A percentile compares a stretch with the other conserved stretches of the same genome.
Evolutionary conservation across 2,113 vertebrate genomes (phyloP).

Genomic region (Corythoichthys haematopterus): DNA sequence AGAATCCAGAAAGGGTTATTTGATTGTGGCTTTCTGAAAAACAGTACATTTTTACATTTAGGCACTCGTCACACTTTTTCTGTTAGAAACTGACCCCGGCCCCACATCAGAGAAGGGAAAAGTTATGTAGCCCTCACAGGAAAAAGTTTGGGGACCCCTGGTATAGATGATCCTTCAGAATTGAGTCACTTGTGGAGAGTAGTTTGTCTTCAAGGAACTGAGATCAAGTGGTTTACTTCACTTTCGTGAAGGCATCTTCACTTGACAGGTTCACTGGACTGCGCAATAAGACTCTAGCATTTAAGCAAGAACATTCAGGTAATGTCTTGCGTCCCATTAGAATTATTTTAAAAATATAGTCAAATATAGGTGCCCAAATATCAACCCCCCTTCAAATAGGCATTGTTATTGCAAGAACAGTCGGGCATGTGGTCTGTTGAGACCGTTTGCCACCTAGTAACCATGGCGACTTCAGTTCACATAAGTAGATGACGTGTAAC

Average conservation of each 20-base stretch:
- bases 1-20: too few species aligned
- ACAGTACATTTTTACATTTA: too few species aligned
- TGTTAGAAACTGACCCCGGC: too few species aligned
- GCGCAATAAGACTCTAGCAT: background rate
- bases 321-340: background rate
- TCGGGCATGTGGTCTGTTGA: background rate
- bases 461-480: slow-evolving; percentile 3
- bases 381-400: background rate
- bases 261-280: background rate
- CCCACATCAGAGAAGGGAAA: too few species aligned
- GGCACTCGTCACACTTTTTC: too few species aligned
- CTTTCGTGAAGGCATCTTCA: background rate
- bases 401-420: background rate
- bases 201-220: background rate
- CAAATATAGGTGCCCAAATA: background rate
- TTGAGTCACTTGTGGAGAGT: background rate
- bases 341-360: background rate
- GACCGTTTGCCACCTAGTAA: background rate
- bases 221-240: background rate
- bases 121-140: too few species aligned
- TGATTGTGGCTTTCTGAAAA: too few species aligned
- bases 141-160: too few species aligned
- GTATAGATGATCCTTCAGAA: background rate
- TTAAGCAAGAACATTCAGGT: background rate
- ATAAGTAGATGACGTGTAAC: background rate